Base-by-base conservation (phyloP, 2,888 invertebrate genomes). In the Tineola bisselliella region DNA sequence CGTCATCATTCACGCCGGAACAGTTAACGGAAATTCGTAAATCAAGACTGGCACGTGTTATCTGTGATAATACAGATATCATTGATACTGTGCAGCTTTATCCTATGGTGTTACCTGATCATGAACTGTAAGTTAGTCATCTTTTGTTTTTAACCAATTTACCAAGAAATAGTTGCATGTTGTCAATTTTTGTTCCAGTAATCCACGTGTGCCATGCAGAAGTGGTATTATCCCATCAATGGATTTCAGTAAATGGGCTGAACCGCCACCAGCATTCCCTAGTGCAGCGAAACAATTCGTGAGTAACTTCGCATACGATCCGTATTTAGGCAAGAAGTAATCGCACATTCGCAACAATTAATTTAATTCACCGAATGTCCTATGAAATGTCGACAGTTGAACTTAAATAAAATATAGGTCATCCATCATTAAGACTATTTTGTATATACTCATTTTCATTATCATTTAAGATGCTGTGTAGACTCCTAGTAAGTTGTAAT, bases 51-150 rank as follows among this genome's bases (percentile, higher is more conserved):
- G 92, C 96, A 0, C 90, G 95, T 64, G 82, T 96, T 60, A 94
- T 97, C 67, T 97, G 97, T 74, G 97, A 97, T 77, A 96, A 96
- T 74, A 95, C 96, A 0, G 96, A 97, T 76, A 89, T 96, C 65
- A 95, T 97, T 66, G 95, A 96, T 72, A 95, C 95, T 10, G 92
- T 95, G 65, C 97, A 97, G 77, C 89, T 96, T 12, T 96, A 95
- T 78, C 95, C 96, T 0, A 95, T 96, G 94, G 95, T 96, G 31
- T 82, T 96, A 69, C 95, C 96, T 2, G 96, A 96, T 82, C 96
- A 96, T 74, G 95, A 96, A 89, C 90, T 96, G 96, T 96, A 89
- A 92, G 93, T 90, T 59, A 25, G 11, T 17, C 17, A 17, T 15
- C 33, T 44, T 60, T 18, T 60, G 15, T 31, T 31, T n/a, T 44